Evolutionary conservation across 2,797 vertebrate species (phyloP).

Genomic region (Semaprochilodus insignis): DNA sequence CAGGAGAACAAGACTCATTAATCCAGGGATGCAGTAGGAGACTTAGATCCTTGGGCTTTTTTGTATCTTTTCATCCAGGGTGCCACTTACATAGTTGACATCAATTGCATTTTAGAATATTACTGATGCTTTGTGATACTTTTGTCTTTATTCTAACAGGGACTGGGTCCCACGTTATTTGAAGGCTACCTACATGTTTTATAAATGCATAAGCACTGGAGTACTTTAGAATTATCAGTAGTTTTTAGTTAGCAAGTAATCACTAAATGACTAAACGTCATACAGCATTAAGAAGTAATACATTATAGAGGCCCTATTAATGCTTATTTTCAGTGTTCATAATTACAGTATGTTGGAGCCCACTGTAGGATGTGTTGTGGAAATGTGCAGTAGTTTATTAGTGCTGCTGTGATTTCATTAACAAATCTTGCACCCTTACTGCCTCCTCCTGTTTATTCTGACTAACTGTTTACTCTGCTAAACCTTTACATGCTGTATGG

Average conservation of each 20-base stretch:
- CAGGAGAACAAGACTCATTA: background rate
- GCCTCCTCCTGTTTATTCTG: slow-evolving; percentile 9
- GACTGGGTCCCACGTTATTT: background rate
- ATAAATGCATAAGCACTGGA: too few relatives aligned
- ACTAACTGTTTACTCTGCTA: background rate
- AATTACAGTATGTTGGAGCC: slow-evolving; percentile 61
- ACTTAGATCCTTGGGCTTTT: slow-evolving; percentile 51
- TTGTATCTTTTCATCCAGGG: slow-evolving; percentile 18
- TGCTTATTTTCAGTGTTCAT: background rate
- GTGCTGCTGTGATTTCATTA: slow-evolving; percentile 51
- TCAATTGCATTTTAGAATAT: slow-evolving; percentile 65
- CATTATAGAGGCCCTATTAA: too few relatives aligned
- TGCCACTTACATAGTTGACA: slow-evolving; percentile 54
- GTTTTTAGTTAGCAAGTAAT: too few relatives aligned
- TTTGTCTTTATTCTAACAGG: background rate
- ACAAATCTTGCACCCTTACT: slow-evolving; percentile 42
- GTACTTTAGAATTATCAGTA: too few relatives aligned
- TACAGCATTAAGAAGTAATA: too few relatives aligned
- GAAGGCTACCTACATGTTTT: background rate
- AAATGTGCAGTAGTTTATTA: slow-evolving; percentile 54
- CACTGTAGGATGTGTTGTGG: slow-evolving; percentile 69
- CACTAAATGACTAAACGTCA: too few relatives aligned
- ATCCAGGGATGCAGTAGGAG: slow-evolving; percentile 36
- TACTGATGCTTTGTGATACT: slow-evolving; percentile 54
- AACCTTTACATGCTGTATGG: slow-evolving; percentile 1